These are phyloP conservation scores for Drosophila leontia DNA, from an alignment of 1,140 invertebrate species.

Conservation along the genomic window DNA sequence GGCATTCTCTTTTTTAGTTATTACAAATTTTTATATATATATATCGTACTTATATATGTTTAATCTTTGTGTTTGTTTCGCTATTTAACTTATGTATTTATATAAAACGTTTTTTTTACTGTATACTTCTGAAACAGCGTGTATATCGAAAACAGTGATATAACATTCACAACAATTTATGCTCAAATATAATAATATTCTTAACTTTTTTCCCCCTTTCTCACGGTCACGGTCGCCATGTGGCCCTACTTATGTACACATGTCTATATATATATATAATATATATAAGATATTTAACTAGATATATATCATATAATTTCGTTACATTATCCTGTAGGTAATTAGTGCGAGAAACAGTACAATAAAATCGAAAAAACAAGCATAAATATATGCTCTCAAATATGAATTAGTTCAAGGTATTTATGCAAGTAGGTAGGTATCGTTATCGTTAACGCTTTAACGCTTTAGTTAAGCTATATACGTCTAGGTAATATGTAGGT, in stretches of 20 bases:
- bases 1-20: constrained; percentile 40
- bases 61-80: constrained; percentile 14
- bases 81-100: constrained; percentile 31
- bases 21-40: constrained; percentile 35
- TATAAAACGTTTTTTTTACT: constrained; percentile 42
- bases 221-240: constrained; percentile 1
- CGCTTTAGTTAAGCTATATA: constrained; percentile 45
- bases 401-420: constrained; percentile 60
- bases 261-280: constrained; percentile 44
- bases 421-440: constrained; percentile 53
- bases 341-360: constrained; percentile 80
- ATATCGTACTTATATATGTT: constrained; percentile 37
- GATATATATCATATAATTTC: constrained; percentile 51
- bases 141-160: constrained; percentile 79
- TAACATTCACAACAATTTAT: constrained; percentile 78
- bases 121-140: constrained; percentile 47
- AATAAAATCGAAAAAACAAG: constrained; percentile 78
- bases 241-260: constrained; percentile 29
- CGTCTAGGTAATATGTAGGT: constrained; percentile 51
- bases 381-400: constrained; percentile 64
- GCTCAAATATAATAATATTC: constrained; percentile 51
- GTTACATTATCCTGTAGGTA: constrained; percentile 56
- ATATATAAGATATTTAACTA: constrained; percentile 60
- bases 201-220: background rate
- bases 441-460: constrained; percentile 40